Evolutionary conservation across 2,113 vertebrate genomes (phyloP), one percentile per base, ranked within the genome.

Genomic region (Noturus placidus): DNA sequence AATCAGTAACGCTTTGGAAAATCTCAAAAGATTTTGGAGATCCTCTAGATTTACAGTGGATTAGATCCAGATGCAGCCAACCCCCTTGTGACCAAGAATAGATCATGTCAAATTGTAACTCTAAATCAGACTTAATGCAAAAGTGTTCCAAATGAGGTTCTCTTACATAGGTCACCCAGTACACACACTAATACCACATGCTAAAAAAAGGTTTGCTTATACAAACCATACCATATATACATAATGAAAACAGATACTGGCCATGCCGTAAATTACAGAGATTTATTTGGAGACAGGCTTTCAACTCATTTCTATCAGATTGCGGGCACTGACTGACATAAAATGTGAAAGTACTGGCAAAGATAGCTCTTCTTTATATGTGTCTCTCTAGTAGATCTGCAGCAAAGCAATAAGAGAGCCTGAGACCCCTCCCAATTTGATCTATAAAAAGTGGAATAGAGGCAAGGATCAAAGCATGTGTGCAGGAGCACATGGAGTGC

Each of bases 401-500:
- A 87, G 82, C 80, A 83, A n/a, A 82, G 69, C 78, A 30, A 59
- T 85, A 27, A 78, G 50, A 89, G 78, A 85, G 69, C 86, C 65
- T 57, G 86, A 83, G 67, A 70, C 85, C 77, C 83, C 86, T 89
- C 86, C 86, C 70, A 76, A 81, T 70, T 42, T 57, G 82, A 90
- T 88, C 87, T 70, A 83, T 82, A 69, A 87, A 88, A 70, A 67
- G 87, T 46, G 57, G 59, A 38, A 83, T 76, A 38, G 50, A 77
- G 38, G 82, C 54, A 14, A 42, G 46, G 87, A 90, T 87, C 85
- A 90, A 90, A 90, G 83, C 30, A 67, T 78, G 82, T 57, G 82
- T 84, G 82, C 70, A 84, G 33, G 0, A 9, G n/a, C 13, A 22
- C 52, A 83, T 79, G 78, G 76, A 67, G 83, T 61, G 84, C 84